These are phyloP conservation scores for Platygyra sinensis DNA, from an alignment of 64 coral and sea anemone species.

Conservation along the genomic window DNA sequence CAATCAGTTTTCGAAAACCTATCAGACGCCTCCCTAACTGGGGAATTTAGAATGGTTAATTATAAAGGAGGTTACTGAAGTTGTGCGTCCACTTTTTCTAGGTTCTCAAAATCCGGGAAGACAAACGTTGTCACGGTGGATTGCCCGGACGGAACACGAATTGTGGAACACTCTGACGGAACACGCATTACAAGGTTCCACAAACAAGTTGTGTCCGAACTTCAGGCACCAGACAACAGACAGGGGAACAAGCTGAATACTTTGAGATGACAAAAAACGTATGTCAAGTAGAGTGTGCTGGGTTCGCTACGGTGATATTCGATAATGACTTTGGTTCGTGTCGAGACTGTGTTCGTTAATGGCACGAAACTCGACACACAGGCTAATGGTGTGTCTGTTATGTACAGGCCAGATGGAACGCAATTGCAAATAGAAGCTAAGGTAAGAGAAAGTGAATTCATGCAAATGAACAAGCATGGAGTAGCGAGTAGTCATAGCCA, in stretches of 20 bases:
- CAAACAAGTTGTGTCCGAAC: conserved; percentile 51
- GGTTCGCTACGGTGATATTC: conserved; percentile 86
- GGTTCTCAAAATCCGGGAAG: conserved; percentile 85
- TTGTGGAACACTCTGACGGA: conserved; percentile 96
- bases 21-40: too few species aligned
- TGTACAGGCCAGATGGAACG: conserved; percentile 71
- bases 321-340: conserved; percentile 68
- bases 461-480: too few species aligned
- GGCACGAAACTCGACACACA: conserved; percentile 68
- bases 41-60: too few species aligned
- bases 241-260: conserved; percentile 80
- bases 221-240: conserved; percentile 80
- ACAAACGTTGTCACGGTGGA: conserved; percentile 90
- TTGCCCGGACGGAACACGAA: conserved; percentile 67
- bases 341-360: conserved; percentile 84
- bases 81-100: neutral
- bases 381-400: conserved; percentile 73
- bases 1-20: too few species aligned
- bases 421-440: conserved; percentile 70
- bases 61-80: too few species aligned
- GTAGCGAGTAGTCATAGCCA: too few species aligned
- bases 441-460: conserved; percentile 51
- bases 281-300: conserved; percentile 87
- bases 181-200: conserved; percentile 91
- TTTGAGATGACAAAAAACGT: conserved; percentile 43